phyloP scores from a whole-genome alignment of 1,140 invertebrate species.

The Orchesella cincta region DNA sequence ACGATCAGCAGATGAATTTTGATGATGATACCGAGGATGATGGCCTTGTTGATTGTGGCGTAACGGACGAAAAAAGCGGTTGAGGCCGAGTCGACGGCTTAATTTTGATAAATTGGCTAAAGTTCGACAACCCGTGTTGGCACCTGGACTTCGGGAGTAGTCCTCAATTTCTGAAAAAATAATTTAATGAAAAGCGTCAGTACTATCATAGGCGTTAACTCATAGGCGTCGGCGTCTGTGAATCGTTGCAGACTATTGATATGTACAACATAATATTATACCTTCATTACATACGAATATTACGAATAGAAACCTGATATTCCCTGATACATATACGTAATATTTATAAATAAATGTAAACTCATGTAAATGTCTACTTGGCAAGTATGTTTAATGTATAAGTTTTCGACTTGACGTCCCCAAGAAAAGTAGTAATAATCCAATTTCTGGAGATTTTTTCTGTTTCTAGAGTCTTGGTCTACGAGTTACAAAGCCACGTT shows the following conservation, averaged over 20 bases:
- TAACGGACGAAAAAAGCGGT: conserved; percentile 43
- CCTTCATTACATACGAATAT: too few species aligned
- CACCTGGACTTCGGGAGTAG: not conserved
- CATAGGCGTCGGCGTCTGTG: too few species aligned
- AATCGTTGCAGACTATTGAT: too few species aligned
- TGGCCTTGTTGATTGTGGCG: not conserved
- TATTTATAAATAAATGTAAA: too few species aligned
- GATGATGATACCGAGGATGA: not conserved
- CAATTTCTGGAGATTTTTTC: not conserved
- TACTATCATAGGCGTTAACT: not conserved
- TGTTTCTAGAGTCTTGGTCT: not conserved
- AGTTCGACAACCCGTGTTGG: conserved; percentile 43
- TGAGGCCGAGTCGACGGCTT: conserved; percentile 45
- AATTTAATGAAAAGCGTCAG: not conserved
- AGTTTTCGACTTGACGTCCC: too few species aligned
- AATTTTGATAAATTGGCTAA: conserved; percentile 47
- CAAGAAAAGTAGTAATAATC: too few species aligned
- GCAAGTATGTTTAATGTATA: too few species aligned
- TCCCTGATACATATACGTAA: too few species aligned
- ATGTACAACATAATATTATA: too few species aligned
- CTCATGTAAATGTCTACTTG: too few species aligned
- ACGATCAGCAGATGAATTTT: not conserved
- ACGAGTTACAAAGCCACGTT: not conserved
- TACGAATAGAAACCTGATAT: too few species aligned
- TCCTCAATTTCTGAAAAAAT: not conserved